A percentile compares a stretch with the other conserved stretches of the same genome.
phyloP scores from a whole-genome alignment of 2,888 invertebrate species.

The Drosophila subquinaria region DNA sequence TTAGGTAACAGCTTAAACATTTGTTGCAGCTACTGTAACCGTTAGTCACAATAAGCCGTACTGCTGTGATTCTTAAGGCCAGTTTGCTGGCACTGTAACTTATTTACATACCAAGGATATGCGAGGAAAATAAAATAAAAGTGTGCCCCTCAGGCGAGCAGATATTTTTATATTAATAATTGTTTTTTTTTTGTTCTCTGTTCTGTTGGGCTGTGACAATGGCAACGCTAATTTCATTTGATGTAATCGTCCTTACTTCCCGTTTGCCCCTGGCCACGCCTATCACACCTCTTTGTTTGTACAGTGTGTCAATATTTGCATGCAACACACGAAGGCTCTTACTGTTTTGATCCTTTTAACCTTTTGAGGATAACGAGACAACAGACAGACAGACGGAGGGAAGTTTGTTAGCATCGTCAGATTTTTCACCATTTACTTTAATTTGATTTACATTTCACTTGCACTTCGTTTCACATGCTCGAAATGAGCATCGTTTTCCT shows the following conservation, averaged over 20 bases:
- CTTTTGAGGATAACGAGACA: constrained; percentile 20
- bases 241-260: constrained; percentile 18
- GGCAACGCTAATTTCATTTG: constrained; percentile 55
- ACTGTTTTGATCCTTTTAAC: constrained; percentile 46
- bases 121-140: background rate
- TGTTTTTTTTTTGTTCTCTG: background rate
- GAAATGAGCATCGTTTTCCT: background rate
- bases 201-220: constrained; percentile 37
- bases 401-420: constrained; percentile 18
- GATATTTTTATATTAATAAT: constrained; percentile 31
- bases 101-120: constrained; percentile 16
- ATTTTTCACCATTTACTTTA: constrained; percentile 48
- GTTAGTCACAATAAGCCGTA: constrained; percentile 22
- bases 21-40: constrained; percentile 14
- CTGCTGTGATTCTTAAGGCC: constrained; percentile 18
- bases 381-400: background rate
- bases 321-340: constrained; percentile 35
- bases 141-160: background rate
- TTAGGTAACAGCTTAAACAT: constrained; percentile 9
- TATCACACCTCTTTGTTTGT: constrained; percentile 31
- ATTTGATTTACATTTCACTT: constrained; percentile 41
- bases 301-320: constrained; percentile 62
- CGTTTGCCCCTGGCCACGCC: background rate
- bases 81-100: background rate
- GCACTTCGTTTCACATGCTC: constrained; percentile 22